phyloP scores from a whole-genome alignment of 2,888 invertebrate species.

The Strigamia maritima region DNA sequence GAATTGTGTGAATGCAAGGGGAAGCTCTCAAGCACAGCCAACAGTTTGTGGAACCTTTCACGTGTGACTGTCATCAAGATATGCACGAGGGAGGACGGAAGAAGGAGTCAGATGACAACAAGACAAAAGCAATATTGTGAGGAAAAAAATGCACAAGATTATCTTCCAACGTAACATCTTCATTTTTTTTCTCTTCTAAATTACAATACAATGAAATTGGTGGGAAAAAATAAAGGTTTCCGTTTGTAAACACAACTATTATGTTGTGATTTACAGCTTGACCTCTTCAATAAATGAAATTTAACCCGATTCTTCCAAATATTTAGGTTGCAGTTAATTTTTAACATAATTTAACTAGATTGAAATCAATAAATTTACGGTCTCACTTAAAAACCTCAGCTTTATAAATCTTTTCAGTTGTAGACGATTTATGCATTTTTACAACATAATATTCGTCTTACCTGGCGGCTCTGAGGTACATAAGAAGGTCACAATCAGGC shows the following conservation, averaged over 20 bases:
- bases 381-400: no score
- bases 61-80: constrained; percentile 27
- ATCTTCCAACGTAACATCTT: background rate
- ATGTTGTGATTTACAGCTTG: background rate
- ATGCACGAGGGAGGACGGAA: constrained; percentile 16
- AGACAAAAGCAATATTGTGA: constrained; percentile 6
- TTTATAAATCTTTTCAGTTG: background rate
- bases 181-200: background rate
- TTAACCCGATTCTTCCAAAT: background rate
- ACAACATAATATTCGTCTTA: constrained; percentile 43
- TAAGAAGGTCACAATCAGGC: constrained; percentile 91
- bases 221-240: background rate
- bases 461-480: constrained; percentile 94
- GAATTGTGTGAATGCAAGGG: constrained; percentile 16
- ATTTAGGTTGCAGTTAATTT: no score
- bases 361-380: no score
- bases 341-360: no score
- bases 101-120: background rate
- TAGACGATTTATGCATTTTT: background rate
- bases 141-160: constrained; percentile 6
- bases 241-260: background rate
- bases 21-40: background rate
- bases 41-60: constrained; percentile 29
- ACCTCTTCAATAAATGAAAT: background rate
- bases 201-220: background rate